These are phyloP conservation scores for Eulemur coronatus DNA, from an alignment of 2,797 vertebrate species.

Conservation along the genomic window DNA sequence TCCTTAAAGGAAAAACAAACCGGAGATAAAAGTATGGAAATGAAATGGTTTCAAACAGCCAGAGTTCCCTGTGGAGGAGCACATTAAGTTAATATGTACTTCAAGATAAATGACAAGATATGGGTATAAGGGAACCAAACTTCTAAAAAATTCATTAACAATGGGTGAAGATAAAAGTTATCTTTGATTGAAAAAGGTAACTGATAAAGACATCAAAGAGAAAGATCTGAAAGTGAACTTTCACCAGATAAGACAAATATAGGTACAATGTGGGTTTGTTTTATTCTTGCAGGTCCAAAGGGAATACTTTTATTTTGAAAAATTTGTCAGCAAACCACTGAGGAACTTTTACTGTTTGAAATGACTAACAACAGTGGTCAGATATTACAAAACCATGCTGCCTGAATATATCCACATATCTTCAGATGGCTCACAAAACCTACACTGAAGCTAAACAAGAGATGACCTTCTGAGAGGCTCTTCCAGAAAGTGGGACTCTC, in stretches of 20 bases:
- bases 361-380: background rate
- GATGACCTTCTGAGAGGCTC: background rate
- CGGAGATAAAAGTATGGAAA: conserved; percentile 29
- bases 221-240: background rate
- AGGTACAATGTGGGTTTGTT: conserved; percentile 49
- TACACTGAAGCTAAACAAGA: background rate
- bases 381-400: background rate
- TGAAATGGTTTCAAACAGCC: conserved; percentile 49
- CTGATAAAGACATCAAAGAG: conserved; percentile 52
- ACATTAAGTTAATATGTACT: background rate
- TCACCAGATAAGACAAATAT: conserved; percentile 64
- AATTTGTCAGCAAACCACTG: background rate
- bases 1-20: conserved; percentile 49
- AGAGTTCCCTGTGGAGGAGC: background rate
- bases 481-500: background rate
- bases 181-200: conserved; percentile 19
- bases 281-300: conserved; percentile 61
- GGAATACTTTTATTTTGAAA: background rate
- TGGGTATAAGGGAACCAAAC: background rate
- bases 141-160: conserved; percentile 9
- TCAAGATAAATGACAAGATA: conserved; percentile 25
- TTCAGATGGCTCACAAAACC: background rate
- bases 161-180: conserved; percentile 46
- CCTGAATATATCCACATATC: background rate
- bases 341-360: background rate